These are phyloP conservation scores for Pogonus chalceus DNA, from an alignment of 1,140 invertebrate species.

Conservation along the genomic window DNA sequence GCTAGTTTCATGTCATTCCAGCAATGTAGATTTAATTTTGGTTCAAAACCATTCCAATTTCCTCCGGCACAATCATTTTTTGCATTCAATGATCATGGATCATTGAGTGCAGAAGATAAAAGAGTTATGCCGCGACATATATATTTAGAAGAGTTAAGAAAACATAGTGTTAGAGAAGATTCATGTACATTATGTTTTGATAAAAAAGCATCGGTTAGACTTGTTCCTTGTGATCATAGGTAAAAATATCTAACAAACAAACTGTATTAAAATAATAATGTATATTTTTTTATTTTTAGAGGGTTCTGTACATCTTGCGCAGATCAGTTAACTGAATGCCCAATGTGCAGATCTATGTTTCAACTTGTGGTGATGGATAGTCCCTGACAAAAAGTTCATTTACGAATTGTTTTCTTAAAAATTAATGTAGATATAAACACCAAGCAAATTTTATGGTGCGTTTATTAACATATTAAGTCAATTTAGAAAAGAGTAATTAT, in stretches of 20 bases:
- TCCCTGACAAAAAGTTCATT: constrained; percentile 15
- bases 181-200: constrained; percentile 85
- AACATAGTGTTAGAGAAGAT: constrained; percentile 70
- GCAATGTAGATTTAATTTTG: constrained; percentile 91
- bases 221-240: constrained; percentile 74
- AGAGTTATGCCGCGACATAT: constrained; percentile 63
- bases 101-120: constrained; percentile 59
- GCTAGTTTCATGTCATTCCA: constrained; percentile 95
- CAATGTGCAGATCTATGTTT: constrained; percentile 65
- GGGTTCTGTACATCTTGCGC: constrained; percentile 79
- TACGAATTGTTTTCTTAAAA: not conserved
- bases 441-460: no score
- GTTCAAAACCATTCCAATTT: constrained; percentile 65
- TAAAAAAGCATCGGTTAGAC: constrained; percentile 57
- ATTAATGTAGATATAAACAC: not conserved
- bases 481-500: no score
- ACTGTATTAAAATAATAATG: no score
- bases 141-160: constrained; percentile 59
- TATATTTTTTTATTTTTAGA: constrained; percentile 44
- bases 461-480: no score
- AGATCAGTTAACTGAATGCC: constrained; percentile 67
- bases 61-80: constrained; percentile 54
- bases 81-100: constrained; percentile 70
- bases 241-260: no score
- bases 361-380: constrained; percentile 24